Evolutionary conservation across 2,888 invertebrate genomes (phyloP), one percentile per base, ranked within the genome.

Genomic region (Mesorhabditis belari): DNA sequence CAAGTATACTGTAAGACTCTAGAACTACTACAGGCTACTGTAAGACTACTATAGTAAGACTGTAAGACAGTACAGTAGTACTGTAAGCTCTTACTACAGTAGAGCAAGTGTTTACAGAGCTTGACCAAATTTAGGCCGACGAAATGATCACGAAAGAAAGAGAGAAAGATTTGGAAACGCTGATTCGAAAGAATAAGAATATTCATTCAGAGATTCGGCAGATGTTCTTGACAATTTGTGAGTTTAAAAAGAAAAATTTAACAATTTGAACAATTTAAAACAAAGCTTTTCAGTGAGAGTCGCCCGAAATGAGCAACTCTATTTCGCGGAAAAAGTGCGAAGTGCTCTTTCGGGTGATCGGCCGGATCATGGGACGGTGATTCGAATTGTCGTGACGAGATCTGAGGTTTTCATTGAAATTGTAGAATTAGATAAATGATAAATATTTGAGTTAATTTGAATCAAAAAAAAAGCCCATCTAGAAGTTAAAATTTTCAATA

Each of bases 261-360:
- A n/a, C n/a, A n/a, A n/a, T n/a, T n/a, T n/a, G n/a, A n/a, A n/a
- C n/a, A n/a, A n/a, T n/a, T n/a, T 62, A 25, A 21, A 25, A 17
- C 17, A 19, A 21, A 27, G 6, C 17, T n/a, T 75, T 79, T 60
- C 70, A 81, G 80, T 75, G 21, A 73, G 76, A 62, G 73, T 77
- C 21, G 75, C 81, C 2, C 71, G 77, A 35, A 82, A 78, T 64
- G 65, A 71, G 66, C 77, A 80, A 55, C 63, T 75, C 29, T 80
- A 81, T 61, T 81, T 81, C 54, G 81, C 80, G 24, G 81, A 81
- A 57, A 70, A 71, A 44, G 68, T 80, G 19, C 70, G 75, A 27
- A 66, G 71, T 25, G 75, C 79, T 19, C 75, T 81, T 68, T 67
- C 77, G 75, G 82, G 79, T 26, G 67, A 74, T 19, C 71, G 75